Base-by-base conservation (phyloP, 2,888 invertebrate genomes). In the Meteorus colon region DNA sequence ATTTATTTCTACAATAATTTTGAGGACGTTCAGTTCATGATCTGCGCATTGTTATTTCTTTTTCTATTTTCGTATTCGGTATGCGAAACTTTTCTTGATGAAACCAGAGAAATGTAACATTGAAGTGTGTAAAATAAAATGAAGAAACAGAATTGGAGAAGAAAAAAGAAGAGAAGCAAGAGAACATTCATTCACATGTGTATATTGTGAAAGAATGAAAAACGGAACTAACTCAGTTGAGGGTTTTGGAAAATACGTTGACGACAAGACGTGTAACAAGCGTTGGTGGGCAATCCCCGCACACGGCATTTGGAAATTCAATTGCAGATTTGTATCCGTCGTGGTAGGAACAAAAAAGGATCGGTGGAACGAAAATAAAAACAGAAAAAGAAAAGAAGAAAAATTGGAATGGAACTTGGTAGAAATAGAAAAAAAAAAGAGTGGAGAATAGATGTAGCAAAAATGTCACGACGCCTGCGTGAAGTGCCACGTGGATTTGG, bases 401-500 rank as follows among this genome's bases (percentile, higher is more conserved):
- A 41, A 41, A 34, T 6, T 2, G 41, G 12, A 41, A 41, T 12
- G 1, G 12, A 12, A 34, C 8, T 34, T 34, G 8, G 34, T 6
- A 2, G 34, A 4, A 34, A 34, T 6, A 34, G 10, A 14, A 45
- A 45, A 0, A n/a, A 48, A 16, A n/a, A 48, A n/a, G 6, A 19
- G 19, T 2, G 8, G 19, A 55, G 24, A 19, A 55, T n/a, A 5
- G 10, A 8, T 19, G 6, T 24, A 55, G 19, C n/a, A 24, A 8
- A 85, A 87, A 87, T 86, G 84, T 84, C 83, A 82, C 75, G 79
- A 84, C 86, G 87, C 85, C 74, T 85, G 86, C 87, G 84, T 81
- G 51, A 68, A 27, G 37, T 48, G 12, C 31, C 72, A 48, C 48
- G 29, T 62, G 59, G 29, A 16, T 16, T 27, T 65, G 51, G 63